Percentiles rank a stretch among this genome's conserved stretches.
These are phyloP conservation scores for Tiliacea aurago DNA, from an alignment of 2,888 invertebrate species.

Conservation along the genomic window DNA sequence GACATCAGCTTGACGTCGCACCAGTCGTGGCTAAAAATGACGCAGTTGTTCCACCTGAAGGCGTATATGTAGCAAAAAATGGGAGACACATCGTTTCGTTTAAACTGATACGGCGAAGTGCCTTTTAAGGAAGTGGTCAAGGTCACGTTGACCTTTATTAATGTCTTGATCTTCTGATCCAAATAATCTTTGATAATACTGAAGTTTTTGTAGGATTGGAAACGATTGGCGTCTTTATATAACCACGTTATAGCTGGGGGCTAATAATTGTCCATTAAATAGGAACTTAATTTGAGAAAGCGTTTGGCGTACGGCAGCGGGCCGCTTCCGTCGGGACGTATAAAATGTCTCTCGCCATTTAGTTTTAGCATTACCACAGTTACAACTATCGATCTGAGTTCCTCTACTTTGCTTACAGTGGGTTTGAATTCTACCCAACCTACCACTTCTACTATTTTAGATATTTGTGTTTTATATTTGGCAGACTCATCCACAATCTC, in stretches of 20 bases:
- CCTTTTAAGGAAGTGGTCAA: constrained; percentile 12
- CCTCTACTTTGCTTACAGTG: neutral
- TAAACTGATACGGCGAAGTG: constrained; percentile 14
- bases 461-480: neutral
- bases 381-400: constrained; percentile 11
- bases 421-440: neutral
- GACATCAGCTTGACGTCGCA: constrained; percentile 78
- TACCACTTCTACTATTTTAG: neutral
- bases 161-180: neutral
- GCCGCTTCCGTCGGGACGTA: neutral
- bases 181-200: neutral
- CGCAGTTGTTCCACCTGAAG: constrained; percentile 69
- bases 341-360: constrained; percentile 29
- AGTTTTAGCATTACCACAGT: constrained; percentile 18
- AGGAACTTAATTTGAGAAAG: constrained; percentile 23
- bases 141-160: constrained; percentile 10
- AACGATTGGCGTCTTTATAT: neutral
- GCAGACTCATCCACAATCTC: neutral
- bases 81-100: constrained; percentile 54
- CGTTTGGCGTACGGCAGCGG: neutral
- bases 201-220: neutral
- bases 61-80: constrained; percentile 64
- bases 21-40: constrained; percentile 79
- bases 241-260: neutral
- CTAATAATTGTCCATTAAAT: constrained; percentile 13